These are phyloP conservation scores for Puffinus mauretanicus DNA, from an alignment of 2,113 vertebrate genomes.

Conservation along the genomic window DNA sequence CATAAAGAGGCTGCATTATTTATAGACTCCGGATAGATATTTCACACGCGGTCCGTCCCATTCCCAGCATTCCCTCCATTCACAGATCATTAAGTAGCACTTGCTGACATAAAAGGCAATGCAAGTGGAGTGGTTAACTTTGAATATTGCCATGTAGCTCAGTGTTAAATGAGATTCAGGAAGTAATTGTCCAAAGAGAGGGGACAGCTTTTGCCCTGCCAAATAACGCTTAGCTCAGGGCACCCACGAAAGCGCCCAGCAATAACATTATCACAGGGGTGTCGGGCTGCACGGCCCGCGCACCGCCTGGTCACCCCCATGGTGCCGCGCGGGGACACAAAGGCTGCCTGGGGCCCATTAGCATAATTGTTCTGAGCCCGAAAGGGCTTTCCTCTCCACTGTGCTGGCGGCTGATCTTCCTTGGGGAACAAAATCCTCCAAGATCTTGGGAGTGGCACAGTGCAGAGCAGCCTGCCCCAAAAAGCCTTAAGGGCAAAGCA, in stretches of 20 bases:
- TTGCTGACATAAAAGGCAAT: conserved; percentile 66
- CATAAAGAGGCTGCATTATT: conserved; percentile 62
- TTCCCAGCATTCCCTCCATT: conserved; percentile 67
- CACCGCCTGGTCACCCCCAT: accelerated
- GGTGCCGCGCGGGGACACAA: background rate
- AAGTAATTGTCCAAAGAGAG: background rate
- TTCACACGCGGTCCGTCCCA: conserved; percentile 29
- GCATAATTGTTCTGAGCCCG: background rate
- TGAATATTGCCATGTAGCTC: conserved; percentile 19
- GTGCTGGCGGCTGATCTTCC: background rate
- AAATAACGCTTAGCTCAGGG: background rate
- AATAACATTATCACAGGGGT: accelerated
- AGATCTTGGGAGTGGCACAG: background rate
- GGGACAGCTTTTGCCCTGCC: background rate
- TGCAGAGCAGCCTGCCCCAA: background rate
- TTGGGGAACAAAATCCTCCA: background rate
- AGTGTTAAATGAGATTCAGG: background rate
- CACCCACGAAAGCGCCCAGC: background rate
- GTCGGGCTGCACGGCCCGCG: accelerated
- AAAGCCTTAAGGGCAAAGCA: background rate
- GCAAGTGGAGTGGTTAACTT: conserved; percentile 45
- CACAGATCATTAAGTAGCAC: conserved; percentile 64
- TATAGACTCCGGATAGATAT: conserved; percentile 61
- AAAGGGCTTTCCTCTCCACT: background rate
- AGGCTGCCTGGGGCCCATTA: accelerated